These are phyloP conservation scores for Ranitomeya variabilis DNA, from an alignment of 2,113 vertebrate genomes.

Conservation along the genomic window DNA sequence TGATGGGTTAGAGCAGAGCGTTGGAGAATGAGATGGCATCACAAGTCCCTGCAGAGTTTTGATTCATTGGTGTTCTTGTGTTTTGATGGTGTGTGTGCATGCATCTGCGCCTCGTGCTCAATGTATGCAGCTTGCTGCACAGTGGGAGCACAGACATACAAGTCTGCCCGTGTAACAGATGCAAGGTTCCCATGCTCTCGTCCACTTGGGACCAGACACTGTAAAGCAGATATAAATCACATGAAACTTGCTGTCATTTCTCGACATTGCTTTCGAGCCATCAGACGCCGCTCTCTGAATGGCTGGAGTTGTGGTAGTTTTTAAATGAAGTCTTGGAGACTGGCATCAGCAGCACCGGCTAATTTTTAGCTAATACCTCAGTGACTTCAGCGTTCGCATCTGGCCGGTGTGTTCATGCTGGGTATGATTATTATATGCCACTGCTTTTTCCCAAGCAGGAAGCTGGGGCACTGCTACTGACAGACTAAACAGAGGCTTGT, in stretches of 20 bases:
- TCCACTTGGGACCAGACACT: conserved; percentile 74
- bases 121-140: conserved; percentile 63
- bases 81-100: conserved; percentile 44
- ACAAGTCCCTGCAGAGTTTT: conserved; percentile 58
- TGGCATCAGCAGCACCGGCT: conserved; percentile 72
- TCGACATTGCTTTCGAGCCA: conserved; percentile 70
- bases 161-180: conserved; percentile 80
- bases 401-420: conserved; percentile 74
- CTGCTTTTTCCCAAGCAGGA: conserved; percentile 75
- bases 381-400: conserved; percentile 78
- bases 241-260: conserved; percentile 79
- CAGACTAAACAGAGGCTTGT: conserved; percentile 66
- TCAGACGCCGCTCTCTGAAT: conserved; percentile 66
- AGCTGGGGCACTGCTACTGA: conserved; percentile 64
- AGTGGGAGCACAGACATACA: conserved; percentile 60
- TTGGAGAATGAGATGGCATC: not conserved
- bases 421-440: conserved; percentile 75
- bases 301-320: conserved; percentile 71
- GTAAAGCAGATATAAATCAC: conserved; percentile 83
- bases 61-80: conserved; percentile 68
- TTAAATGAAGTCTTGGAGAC: conserved; percentile 75
- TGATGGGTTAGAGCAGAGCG: not conserved
- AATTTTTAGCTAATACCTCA: conserved; percentile 80
- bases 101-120: conserved; percentile 26
- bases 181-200: conserved; percentile 78